A percentile compares a stretch with the other conserved stretches of the same genome.
phyloP scores from a whole-genome alignment of 2,888 invertebrate genomes.

The Clostera curtula region DNA sequence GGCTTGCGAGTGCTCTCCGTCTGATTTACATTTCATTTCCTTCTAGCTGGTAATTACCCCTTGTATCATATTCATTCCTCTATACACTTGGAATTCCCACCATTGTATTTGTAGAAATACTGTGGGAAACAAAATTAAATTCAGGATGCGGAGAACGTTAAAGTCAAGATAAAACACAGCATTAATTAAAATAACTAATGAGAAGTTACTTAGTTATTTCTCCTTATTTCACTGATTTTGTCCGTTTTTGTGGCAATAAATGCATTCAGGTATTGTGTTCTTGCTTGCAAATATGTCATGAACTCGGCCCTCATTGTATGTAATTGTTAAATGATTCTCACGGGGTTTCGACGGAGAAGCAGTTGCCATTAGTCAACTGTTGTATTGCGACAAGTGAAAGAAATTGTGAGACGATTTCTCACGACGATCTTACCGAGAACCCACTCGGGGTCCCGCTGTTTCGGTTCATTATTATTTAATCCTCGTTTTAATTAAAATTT shows the following conservation, averaged over 20 bases:
- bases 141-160: slow-evolving; percentile 5
- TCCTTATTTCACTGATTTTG: too few relatives aligned
- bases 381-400: slow-evolving; percentile 42
- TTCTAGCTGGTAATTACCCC: slow-evolving; percentile 22
- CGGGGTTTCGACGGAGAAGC: slow-evolving; percentile 31
- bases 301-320: slow-evolving; percentile 29
- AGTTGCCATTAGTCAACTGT: slow-evolving; percentile 39
- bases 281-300: slow-evolving; percentile 28
- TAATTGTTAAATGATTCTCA: slow-evolving; percentile 36
- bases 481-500: slow-evolving; percentile 40
- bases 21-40: slow-evolving; percentile 30
- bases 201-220: too few relatives aligned
- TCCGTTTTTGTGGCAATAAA: too few relatives aligned
- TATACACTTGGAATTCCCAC: slow-evolving; percentile 19
- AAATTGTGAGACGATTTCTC: slow-evolving; percentile 52
- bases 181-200: slow-evolving; percentile 10
- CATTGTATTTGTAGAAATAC: slow-evolving; percentile 16
- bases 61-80: slow-evolving; percentile 24
- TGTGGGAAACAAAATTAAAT: slow-evolving; percentile 10
- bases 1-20: slow-evolving; percentile 19
- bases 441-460: slow-evolving; percentile 40
- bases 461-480: slow-evolving; percentile 31
- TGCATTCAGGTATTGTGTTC: slow-evolving; percentile 12
- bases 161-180: slow-evolving; percentile 7
- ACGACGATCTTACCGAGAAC: slow-evolving; percentile 41